A percentile compares a stretch with the other conserved stretches of the same genome.
These are phyloP conservation scores for Paragorgia papillata DNA, from an alignment of 92 coral and sea anemone genomes.

Conservation along the genomic window DNA sequence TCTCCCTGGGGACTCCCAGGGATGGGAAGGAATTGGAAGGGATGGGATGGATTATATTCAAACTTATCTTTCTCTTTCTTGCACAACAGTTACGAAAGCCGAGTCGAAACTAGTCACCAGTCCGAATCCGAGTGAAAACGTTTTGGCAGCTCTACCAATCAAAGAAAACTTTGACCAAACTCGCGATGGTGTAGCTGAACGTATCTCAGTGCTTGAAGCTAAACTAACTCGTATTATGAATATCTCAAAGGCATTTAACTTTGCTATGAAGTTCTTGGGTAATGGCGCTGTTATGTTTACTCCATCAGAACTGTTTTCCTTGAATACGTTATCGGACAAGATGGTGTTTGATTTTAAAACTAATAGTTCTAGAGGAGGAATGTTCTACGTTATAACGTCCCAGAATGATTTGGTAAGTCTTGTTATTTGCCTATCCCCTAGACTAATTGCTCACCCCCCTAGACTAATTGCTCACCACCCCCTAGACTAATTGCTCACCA, in stretches of 20 bases:
- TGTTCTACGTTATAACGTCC: constrained; percentile 55
- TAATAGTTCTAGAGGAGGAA: constrained; percentile 59
- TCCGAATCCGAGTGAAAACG: constrained; percentile 8
- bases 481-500: no score
- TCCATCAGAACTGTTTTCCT: constrained; percentile 47
- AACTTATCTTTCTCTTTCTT: neutral
- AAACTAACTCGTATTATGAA: constrained; percentile 21
- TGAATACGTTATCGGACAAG: constrained; percentile 42
- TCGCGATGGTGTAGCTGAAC: constrained; percentile 23
- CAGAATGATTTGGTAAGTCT: constrained; percentile 15
- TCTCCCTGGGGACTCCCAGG: no score
- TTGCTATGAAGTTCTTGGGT: constrained; percentile 44
- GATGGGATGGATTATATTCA: no score
- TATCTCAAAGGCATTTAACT: constrained; percentile 24
- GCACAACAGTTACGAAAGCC: constrained; percentile 31
- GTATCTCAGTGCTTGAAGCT: neutral
- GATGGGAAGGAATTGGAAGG: no score
- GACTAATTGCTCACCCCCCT: no score
- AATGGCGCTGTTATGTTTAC: constrained; percentile 44
- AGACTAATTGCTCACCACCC: no score
- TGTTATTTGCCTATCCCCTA: no score
- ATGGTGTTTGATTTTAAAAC: constrained; percentile 64
- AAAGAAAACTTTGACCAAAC: constrained; percentile 10
- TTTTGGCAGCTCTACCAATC: constrained; percentile 37
- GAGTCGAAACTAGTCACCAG: constrained; percentile 9